Base-by-base conservation (phyloP, 2,797 vertebrate genomes). In the Astyanax mexicanus region DNA sequence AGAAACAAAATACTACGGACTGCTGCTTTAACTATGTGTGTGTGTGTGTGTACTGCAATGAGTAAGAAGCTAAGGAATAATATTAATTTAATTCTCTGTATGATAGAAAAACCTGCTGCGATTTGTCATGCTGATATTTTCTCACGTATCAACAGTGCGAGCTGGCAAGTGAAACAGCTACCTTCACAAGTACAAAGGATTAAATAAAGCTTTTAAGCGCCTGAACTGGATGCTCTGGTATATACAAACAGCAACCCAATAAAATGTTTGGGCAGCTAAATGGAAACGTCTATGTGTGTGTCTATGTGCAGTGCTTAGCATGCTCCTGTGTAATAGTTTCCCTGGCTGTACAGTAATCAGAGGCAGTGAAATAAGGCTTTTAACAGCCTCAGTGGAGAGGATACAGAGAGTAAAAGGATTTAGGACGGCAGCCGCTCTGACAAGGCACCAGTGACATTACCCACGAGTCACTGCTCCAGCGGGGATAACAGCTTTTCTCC, bases 351-450 rank as follows among this genome's bases (percentile, higher is more conserved):
- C 45, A 25, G 81, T 45, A 77, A 84, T 79, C 74, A n/a, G 13
- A 64, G 71, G 69, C 52, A 38, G 6, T 61, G 77, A 75, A 27
- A 68, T 3, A 5, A 75, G 80, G 85, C 87, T 87, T 88, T 90
- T 88, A 89, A 86, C 69, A 4, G 80, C 82, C 84, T 84, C 79
- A 70, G 49, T 64, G 47, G 77, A 83, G 83, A 86, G 69, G 78
- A 69, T 64, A 37, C 67, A 69, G 80, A 86, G 80, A 75, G 79
- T 72, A 57, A 74, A 82, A 44, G 82, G 72, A 75, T 79, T 58
- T 85, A 78, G 81, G 38, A 51, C 61, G 12, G 11, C 29, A 19
- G 72, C 35, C 0, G 17, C 67, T 69, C 45, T 52, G 67, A 70
- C 69, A 44, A 52, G 27, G 66, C 64, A 35, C 54, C 51, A 77